Evolutionary conservation across 1,140 invertebrate species (phyloP).

Genomic region (Spodoptera litura): DNA sequence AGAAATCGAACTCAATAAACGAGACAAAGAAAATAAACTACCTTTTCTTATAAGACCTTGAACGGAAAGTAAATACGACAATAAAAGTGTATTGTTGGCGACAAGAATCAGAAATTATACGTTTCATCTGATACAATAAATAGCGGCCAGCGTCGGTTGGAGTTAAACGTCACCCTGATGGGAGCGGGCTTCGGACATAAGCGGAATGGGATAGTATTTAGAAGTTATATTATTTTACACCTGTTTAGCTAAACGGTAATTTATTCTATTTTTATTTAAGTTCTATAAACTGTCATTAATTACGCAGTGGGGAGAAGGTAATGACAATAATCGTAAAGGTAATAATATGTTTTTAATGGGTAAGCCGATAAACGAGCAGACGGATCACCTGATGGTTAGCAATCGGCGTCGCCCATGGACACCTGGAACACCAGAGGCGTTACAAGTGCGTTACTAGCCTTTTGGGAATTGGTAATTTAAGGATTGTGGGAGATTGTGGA

Average conservation of each 20-base stretch:
- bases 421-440: too few relatives aligned
- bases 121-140: constrained; percentile 60
- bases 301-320: too few relatives aligned
- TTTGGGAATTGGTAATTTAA: too few relatives aligned
- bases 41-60: neutral
- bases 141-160: constrained; percentile 56
- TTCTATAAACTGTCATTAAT: too few relatives aligned
- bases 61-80: constrained; percentile 38
- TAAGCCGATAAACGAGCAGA: too few relatives aligned
- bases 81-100: constrained; percentile 51
- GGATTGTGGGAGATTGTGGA: too few relatives aligned
- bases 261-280: too few relatives aligned
- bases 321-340: too few relatives aligned
- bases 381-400: too few relatives aligned
- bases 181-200: constrained; percentile 26
- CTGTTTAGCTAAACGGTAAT: neutral
- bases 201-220: neutral
- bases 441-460: too few relatives aligned
- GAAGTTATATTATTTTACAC: neutral
- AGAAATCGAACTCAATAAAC: neutral
- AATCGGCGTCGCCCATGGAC: too few relatives aligned
- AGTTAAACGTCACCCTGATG: constrained; percentile 66
- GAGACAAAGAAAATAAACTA: neutral
- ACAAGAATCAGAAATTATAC: constrained; percentile 51
- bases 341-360: too few relatives aligned